Evolutionary conservation across 30 jellyfish, hydroid and myxozoan species (phyloP).

Genomic region (Morbakka virulenta): DNA sequence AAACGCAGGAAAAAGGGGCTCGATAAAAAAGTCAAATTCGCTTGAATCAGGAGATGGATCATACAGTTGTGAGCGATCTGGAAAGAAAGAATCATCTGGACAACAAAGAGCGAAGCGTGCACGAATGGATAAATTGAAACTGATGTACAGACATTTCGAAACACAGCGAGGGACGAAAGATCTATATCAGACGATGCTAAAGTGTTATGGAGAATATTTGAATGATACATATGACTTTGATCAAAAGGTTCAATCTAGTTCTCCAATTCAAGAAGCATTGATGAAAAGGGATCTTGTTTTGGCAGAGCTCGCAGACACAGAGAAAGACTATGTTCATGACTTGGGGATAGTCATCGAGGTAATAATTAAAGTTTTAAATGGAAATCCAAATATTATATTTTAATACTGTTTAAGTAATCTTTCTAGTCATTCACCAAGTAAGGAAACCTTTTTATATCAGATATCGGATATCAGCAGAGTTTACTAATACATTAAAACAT

Average conservation of each 20-base stretch:
- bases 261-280: slow-evolving; percentile 46
- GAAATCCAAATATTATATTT: not conserved
- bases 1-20: not conserved
- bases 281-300: slow-evolving; percentile 76
- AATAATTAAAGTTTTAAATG: not conserved
- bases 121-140: slow-evolving; percentile 71
- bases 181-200: slow-evolving; percentile 64
- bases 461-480: no score
- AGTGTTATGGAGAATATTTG: slow-evolving; percentile 69
- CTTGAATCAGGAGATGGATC: not conserved
- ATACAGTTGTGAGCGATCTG: not conserved
- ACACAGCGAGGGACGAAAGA: slow-evolving; percentile 74
- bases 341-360: slow-evolving; percentile 58
- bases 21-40: not conserved
- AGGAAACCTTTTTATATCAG: no score
- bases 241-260: slow-evolving; percentile 1
- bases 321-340: slow-evolving; percentile 59
- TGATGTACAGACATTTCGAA: slow-evolving; percentile 51
- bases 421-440: no score
- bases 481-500: no score
- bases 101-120: slow-evolving; percentile 43
- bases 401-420: not conserved
- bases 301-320: slow-evolving; percentile 84
- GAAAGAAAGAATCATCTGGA: slow-evolving; percentile 16
- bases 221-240: slow-evolving; percentile 14